Evolutionary conservation across 1,140 invertebrate genomes (phyloP).

Genomic region (Rhopalosiphum padi): DNA sequence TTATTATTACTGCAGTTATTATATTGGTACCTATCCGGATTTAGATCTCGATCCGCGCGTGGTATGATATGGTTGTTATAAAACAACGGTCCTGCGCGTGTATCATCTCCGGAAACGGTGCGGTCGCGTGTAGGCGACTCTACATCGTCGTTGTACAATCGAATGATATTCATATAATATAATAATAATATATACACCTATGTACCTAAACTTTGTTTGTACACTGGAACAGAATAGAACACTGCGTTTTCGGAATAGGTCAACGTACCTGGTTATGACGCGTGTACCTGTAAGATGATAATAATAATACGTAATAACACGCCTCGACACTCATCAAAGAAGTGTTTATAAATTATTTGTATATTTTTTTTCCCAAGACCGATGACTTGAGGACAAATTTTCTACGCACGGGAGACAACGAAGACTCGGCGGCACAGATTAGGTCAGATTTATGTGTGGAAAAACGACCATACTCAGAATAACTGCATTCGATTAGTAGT

Average conservation of each 20-base stretch:
- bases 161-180: neutral
- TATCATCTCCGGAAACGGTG: conserved; percentile 49
- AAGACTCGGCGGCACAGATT: neutral
- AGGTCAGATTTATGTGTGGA: conserved; percentile 36
- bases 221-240: neutral
- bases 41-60: neutral
- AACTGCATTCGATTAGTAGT: conserved; percentile 31
- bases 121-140: conserved; percentile 10
- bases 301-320: neutral
- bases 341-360: neutral
- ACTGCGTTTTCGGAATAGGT: neutral
- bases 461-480: conserved; percentile 39
- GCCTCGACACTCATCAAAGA: neutral
- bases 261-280: neutral
- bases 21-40: neutral
- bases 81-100: neutral
- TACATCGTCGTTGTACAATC: neutral
- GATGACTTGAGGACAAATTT: neutral
- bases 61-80: conserved; percentile 5
- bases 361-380: neutral
- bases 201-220: conserved; percentile 5
- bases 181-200: neutral
- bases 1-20: neutral
- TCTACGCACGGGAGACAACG: neutral
- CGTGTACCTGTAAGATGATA: neutral